A percentile compares a stretch with the other conserved stretches of the same genome.
These are phyloP conservation scores for Solenopsis invicta DNA, from an alignment of 1,140 invertebrate species.

Conservation along the genomic window DNA sequence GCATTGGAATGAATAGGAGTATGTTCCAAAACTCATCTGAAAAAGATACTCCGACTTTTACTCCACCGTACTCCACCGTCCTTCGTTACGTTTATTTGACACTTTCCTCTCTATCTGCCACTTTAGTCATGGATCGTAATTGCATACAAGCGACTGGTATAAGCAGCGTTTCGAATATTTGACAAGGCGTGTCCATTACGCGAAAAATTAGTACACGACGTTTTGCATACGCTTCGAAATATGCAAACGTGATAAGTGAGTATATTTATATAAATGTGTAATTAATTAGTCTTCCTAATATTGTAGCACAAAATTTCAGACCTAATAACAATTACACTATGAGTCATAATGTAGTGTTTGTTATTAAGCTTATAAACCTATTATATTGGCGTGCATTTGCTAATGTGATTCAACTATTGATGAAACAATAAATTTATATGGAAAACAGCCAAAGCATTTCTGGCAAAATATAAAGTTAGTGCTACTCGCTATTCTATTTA, in stretches of 20 bases:
- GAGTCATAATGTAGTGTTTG: constrained; percentile 8
- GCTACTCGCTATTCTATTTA: background rate
- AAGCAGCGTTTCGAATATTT: constrained; percentile 42
- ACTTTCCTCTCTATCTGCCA: background rate
- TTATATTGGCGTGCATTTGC: background rate
- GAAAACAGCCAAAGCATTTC: background rate
- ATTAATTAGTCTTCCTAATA: background rate
- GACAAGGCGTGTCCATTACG: constrained; percentile 50
- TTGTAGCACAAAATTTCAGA: background rate
- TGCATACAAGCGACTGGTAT: constrained; percentile 7
- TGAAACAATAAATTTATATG: background rate
- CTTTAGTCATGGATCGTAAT: background rate
- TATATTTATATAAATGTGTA: background rate
- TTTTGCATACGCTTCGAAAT: background rate
- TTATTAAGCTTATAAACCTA: background rate
- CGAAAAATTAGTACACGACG: background rate
- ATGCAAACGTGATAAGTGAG: background rate
- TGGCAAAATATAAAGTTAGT: background rate
- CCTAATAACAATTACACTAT: background rate
- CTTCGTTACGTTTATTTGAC: background rate
- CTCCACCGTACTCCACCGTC: background rate
- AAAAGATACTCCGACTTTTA: background rate
- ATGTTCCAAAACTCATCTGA: constrained; percentile 7
- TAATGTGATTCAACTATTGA: background rate
- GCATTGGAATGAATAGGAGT: no score